Conservation (phyloP, 2,888 invertebrate genomes). For the Plagodis pulveraria region DNA sequence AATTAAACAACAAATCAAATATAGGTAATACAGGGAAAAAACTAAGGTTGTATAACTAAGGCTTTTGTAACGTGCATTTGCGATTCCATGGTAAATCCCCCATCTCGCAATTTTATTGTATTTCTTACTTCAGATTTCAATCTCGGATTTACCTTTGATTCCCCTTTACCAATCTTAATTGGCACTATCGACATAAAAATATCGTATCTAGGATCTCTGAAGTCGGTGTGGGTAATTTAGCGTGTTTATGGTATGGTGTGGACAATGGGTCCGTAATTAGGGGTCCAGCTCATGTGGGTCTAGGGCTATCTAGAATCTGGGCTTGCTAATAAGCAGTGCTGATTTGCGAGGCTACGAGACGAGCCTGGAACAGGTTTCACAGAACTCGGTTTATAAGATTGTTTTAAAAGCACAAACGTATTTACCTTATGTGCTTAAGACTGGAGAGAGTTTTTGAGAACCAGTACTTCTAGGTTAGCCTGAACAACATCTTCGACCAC, state of each 20-base stretch:
- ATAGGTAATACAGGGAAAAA: background rate
- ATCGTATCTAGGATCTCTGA: slow-evolving; percentile 39
- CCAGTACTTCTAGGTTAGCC: too few relatives aligned
- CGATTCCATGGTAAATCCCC: too few relatives aligned
- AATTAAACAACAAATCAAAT: too few relatives aligned
- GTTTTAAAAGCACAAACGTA: background rate
- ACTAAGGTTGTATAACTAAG: background rate
- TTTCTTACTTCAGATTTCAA: background rate
- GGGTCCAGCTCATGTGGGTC: slow-evolving; percentile 22
- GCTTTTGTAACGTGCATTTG: too few relatives aligned
- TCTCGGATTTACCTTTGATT: background rate
- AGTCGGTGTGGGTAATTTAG: slow-evolving; percentile 25
- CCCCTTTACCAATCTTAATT: background rate
- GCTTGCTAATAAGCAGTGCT: slow-evolving; percentile 54
- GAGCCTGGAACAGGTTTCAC: slow-evolving; percentile 2
- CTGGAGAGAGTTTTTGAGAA: too few relatives aligned
- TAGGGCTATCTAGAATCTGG: slow-evolving; percentile 60
- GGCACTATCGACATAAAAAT: slow-evolving; percentile 25
- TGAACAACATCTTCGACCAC: too few relatives aligned
- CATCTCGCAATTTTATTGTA: background rate
- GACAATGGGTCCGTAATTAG: slow-evolving; percentile 56
- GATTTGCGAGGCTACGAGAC: slow-evolving; percentile 46
- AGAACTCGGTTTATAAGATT: background rate
- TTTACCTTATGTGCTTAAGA: too few relatives aligned
- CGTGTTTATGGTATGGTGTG: slow-evolving; percentile 44